Evolutionary conservation across 2,797 vertebrate genomes (phyloP).

Genomic region (Phoxinus dragarum): DNA sequence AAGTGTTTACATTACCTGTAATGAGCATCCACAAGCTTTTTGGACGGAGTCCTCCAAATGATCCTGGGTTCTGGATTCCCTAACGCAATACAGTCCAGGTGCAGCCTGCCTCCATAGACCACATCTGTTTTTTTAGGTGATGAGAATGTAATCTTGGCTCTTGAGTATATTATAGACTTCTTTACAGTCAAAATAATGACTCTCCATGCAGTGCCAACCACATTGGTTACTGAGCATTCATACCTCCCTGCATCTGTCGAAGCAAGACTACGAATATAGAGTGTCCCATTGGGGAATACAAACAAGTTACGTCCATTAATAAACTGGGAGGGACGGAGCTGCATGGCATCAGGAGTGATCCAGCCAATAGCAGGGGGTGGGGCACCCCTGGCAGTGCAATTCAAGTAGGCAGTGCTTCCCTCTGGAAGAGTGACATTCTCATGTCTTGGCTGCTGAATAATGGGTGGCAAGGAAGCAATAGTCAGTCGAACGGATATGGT

Average conservation of each 20-base stretch:
- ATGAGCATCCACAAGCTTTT: slow-evolving; percentile 86
- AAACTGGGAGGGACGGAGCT: slow-evolving; percentile 82
- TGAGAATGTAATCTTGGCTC: slow-evolving; percentile 83
- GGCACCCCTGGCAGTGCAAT: slow-evolving; percentile 84
- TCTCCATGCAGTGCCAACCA: slow-evolving; percentile 81
- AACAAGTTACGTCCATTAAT: slow-evolving; percentile 78
- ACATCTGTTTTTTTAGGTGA: slow-evolving; percentile 85
- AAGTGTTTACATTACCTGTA: slow-evolving; percentile 81
- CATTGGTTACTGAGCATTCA: slow-evolving; percentile 84
- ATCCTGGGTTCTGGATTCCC: slow-evolving; percentile 88
- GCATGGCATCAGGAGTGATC: slow-evolving; percentile 81
- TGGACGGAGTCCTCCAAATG: slow-evolving; percentile 90
- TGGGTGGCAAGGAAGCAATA: slow-evolving; percentile 81
- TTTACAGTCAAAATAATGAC: slow-evolving; percentile 76
- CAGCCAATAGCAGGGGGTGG: slow-evolving; percentile 83
- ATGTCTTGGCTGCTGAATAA: slow-evolving; percentile 80
- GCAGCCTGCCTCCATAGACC: slow-evolving; percentile 80
- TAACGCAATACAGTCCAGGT: slow-evolving; percentile 85
- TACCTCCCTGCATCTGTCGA: slow-evolving; percentile 82
- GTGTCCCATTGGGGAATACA: slow-evolving; percentile 92
- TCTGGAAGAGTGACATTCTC: slow-evolving; percentile 82
- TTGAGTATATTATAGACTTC: slow-evolving; percentile 68
- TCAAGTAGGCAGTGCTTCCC: slow-evolving; percentile 79
- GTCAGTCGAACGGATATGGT: slow-evolving; percentile 83
- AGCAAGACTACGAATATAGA: slow-evolving; percentile 78